Conservation (phyloP, 2,888 invertebrate genomes). For the Teleiodes luculella region DNA sequence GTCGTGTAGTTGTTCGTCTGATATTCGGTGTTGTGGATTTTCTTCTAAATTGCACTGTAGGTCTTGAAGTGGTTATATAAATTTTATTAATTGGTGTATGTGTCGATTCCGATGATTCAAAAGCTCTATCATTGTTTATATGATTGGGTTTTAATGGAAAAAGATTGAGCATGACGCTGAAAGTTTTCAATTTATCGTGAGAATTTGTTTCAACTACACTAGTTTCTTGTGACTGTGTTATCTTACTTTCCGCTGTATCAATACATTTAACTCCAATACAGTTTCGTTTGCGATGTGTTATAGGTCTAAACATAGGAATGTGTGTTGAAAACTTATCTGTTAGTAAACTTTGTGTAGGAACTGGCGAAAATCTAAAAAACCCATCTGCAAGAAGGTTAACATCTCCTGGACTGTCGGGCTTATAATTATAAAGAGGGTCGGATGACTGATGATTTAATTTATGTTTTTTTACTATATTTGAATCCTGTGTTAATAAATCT, state of each 20-base stretch:
- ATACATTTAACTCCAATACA: constrained; percentile 44
- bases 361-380: constrained; percentile 54
- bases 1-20: constrained; percentile 34
- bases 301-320: constrained; percentile 49
- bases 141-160: constrained; percentile 71
- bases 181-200: constrained; percentile 65
- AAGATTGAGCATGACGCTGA: constrained; percentile 82
- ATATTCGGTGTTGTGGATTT: constrained; percentile 44
- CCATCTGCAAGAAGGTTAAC: constrained; percentile 84
- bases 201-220: constrained; percentile 29
- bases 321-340: constrained; percentile 30
- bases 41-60: constrained; percentile 57
- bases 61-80: constrained; percentile 58
- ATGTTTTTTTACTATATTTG: constrained; percentile 38
- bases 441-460: constrained; percentile 54
- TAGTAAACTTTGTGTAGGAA: constrained; percentile 29
- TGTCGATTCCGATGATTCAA: constrained; percentile 27
- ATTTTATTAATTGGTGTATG: constrained; percentile 39
- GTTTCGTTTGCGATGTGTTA: constrained; percentile 37
- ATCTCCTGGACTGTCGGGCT: constrained; percentile 85
- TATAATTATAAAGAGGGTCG: constrained; percentile 84
- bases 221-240: constrained; percentile 24
- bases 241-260: constrained; percentile 20
- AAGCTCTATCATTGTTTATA: constrained; percentile 35
- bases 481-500: constrained; percentile 37